phyloP scores from a whole-genome alignment of 64 coral and sea anemone genomes.

The Montipora foliosa region DNA sequence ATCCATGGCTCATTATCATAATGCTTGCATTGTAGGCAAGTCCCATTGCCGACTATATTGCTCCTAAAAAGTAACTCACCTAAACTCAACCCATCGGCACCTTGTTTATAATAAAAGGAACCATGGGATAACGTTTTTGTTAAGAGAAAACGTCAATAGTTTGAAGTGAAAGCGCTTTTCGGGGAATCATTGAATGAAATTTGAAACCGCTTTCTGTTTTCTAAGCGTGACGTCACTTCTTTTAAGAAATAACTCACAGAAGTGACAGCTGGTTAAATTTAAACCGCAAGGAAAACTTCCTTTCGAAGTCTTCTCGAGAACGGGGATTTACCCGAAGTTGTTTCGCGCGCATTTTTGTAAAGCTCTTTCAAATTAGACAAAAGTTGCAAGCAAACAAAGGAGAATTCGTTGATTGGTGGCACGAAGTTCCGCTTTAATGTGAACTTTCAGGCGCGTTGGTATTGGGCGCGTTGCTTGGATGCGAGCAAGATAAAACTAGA shows the following conservation, averaged over 20 bases:
- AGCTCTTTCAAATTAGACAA: neutral
- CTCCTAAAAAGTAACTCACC: neutral
- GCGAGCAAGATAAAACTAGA: conserved; percentile 14
- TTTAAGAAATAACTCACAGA: neutral
- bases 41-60: neutral
- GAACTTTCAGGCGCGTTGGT: neutral
- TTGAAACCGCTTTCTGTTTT: neutral
- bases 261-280: conserved; percentile 55
- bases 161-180: neutral
- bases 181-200: no score
- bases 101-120: neutral
- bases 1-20: conserved; percentile 24
- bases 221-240: conserved; percentile 13
- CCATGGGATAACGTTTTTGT: neutral
- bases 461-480: conserved; percentile 41
- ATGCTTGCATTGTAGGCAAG: neutral
- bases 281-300: conserved; percentile 28
- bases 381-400: conserved; percentile 26
- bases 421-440: neutral
- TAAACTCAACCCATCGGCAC: neutral
- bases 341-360: neutral
- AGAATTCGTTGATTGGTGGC: conserved; percentile 1
- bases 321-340: conserved; percentile 21
- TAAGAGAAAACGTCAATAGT: neutral
- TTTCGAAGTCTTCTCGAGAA: conserved; percentile 40